Percentiles rank a stretch among this genome's conserved stretches.
phyloP scores from a whole-genome alignment of 2,888 invertebrate species.

The Drosophila siamana region DNA sequence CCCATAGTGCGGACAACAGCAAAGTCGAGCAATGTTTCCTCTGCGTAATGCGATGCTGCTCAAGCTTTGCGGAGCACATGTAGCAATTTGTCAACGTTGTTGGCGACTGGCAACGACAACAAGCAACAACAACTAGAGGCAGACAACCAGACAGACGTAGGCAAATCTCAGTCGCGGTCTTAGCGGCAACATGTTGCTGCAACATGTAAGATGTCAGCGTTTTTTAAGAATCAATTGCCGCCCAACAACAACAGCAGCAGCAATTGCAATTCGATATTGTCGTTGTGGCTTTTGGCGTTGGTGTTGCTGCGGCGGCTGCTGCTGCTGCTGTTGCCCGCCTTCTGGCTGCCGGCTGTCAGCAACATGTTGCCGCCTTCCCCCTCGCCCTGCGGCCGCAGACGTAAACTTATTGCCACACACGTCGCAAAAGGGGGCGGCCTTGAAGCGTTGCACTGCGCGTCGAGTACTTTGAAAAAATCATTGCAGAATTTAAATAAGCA shows the following conservation, averaged over 20 bases:
- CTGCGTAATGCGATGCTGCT: conserved; percentile 62
- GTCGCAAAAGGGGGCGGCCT: conserved; percentile 65
- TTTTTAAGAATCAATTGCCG: conserved; percentile 81
- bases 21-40: conserved; percentile 17
- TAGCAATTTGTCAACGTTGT: conserved; percentile 77
- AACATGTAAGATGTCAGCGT: conserved; percentile 82
- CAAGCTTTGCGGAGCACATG: conserved; percentile 59
- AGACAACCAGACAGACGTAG: conserved; percentile 33
- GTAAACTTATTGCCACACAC: conserved; percentile 75
- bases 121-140: conserved; percentile 10
- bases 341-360: conserved; percentile 79
- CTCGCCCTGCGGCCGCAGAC: conserved; percentile 1
- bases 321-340: conserved; percentile 63
- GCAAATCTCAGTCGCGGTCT: conserved; percentile 41
- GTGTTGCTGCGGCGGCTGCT: conserved; percentile 33
- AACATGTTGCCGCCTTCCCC: conserved; percentile 38
- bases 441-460: conserved; percentile 52
- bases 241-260: conserved; percentile 55
- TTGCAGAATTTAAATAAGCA: conserved; percentile 82
- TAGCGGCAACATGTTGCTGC: conserved; percentile 73
- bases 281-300: conserved; percentile 63
- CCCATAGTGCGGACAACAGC: background rate
- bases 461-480: conserved; percentile 75
- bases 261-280: conserved; percentile 73
- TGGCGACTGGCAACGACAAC: conserved; percentile 30